These are phyloP conservation scores for Planiliza haematocheilus DNA, from an alignment of 2,113 vertebrate genomes.

Conservation along the genomic window DNA sequence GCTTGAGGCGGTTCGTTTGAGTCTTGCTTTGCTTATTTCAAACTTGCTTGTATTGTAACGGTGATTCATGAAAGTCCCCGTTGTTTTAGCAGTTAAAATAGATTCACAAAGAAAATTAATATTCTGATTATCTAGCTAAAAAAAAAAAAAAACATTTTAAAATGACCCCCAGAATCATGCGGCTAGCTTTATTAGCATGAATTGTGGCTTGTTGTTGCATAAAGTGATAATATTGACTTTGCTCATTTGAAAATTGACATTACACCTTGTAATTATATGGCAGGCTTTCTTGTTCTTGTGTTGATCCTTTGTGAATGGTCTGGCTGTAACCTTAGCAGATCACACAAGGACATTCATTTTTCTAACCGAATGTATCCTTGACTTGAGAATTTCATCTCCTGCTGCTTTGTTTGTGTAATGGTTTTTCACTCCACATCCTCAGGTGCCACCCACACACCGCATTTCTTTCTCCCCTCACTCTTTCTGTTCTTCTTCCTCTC, in stretches of 20 bases:
- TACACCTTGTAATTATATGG: constrained; percentile 14
- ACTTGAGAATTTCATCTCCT: constrained; percentile 75
- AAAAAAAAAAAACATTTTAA: constrained; percentile 1
- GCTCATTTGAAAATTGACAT: background rate
- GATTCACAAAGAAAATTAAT: constrained; percentile 6
- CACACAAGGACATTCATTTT: constrained; percentile 62
- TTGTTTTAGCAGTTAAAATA: constrained; percentile 6
- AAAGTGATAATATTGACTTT: constrained; percentile 1
- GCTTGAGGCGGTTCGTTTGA: no score
- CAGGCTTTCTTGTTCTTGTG: constrained; percentile 12
- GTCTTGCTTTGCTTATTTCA: no score
- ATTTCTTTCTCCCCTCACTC: constrained; percentile 59
- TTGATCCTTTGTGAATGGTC: constrained; percentile 20
- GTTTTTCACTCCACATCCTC: constrained; percentile 76
- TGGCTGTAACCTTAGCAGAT: constrained; percentile 42
- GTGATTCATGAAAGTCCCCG: background rate
- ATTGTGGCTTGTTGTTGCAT: background rate
- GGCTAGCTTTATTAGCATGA: background rate
- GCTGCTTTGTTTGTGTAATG: constrained; percentile 76
- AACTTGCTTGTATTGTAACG: background rate
- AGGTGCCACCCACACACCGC: constrained; percentile 77
- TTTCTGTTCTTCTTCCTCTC: constrained; percentile 50
- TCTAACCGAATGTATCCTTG: constrained; percentile 75
- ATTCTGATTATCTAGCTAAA: background rate
- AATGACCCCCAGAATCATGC: background rate